A percentile compares a stretch with the other conserved stretches of the same genome.
phyloP scores from a whole-genome alignment of 2,888 invertebrate species.

The Lottia gigantea region DNA sequence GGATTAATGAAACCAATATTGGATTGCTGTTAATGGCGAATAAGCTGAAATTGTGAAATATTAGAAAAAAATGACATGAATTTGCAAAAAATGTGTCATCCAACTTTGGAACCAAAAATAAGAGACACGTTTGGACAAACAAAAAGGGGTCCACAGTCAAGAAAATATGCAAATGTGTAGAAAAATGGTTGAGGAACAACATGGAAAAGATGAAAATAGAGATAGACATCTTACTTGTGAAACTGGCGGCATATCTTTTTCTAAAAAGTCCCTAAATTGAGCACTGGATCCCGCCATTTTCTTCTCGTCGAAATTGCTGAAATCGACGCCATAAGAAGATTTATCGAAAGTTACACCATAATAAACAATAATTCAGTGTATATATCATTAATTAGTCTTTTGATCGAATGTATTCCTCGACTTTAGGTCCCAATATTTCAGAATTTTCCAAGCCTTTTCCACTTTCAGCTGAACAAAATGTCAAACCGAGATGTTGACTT shows the following conservation, averaged over 20 bases:
- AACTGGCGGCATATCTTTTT: slow-evolving; percentile 39
- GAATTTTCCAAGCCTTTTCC: slow-evolving; percentile 9
- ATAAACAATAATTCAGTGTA: slow-evolving; percentile 14
- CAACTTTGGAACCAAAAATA: too few species aligned
- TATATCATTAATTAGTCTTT: background rate
- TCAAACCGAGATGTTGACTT: slow-evolving; percentile 34
- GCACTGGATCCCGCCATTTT: slow-evolving; percentile 38
- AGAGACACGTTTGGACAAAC: too few species aligned
- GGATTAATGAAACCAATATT: too few species aligned
- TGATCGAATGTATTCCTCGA: background rate
- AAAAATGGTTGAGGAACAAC: too few species aligned
- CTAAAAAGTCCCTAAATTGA: slow-evolving; percentile 39
- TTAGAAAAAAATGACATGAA: too few species aligned
- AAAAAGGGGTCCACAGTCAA: too few species aligned
- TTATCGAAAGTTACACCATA: slow-evolving; percentile 28
- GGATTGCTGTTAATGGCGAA: too few species aligned
- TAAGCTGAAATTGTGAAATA: too few species aligned
- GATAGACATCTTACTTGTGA: slow-evolving; percentile 34
- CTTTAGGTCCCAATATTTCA: background rate
- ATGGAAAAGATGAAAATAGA: too few species aligned
- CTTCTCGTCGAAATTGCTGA: slow-evolving; percentile 22
- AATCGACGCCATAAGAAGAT: slow-evolving; percentile 25
- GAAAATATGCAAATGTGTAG: too few species aligned
- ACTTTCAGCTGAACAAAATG: slow-evolving; percentile 15
- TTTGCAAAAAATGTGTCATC: too few species aligned